These are phyloP conservation scores for Cyprinella venusta DNA, from an alignment of 2,797 vertebrate genomes.

Conservation along the genomic window DNA sequence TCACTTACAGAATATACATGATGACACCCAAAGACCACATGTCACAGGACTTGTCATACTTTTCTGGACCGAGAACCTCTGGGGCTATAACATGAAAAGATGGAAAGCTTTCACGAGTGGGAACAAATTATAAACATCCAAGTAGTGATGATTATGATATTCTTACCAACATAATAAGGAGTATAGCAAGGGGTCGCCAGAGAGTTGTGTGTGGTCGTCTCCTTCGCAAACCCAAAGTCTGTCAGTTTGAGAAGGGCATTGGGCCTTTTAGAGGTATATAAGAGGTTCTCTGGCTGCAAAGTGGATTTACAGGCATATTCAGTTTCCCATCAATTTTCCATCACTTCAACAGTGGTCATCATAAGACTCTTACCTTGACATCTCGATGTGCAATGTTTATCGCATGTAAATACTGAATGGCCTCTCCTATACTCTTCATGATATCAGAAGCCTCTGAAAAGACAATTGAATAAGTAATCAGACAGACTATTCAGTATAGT, in stretches of 20 bases:
- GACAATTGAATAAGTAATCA: neutral
- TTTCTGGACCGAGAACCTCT: conserved; percentile 95
- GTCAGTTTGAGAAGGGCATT: conserved; percentile 93
- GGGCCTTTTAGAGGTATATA: conserved; percentile 92
- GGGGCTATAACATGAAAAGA: conserved; percentile 79
- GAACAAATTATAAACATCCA: neutral
- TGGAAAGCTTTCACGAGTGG: neutral
- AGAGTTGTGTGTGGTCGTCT: conserved; percentile 96
- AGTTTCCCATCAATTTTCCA: neutral
- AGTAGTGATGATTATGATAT: neutral
- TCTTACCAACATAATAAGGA: conserved; percentile 97
- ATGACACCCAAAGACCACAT: conserved; percentile 99
- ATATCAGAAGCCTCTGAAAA: conserved; percentile 94
- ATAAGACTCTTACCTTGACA: conserved; percentile 85
- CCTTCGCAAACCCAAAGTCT: conserved; percentile 98
- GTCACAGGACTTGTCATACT: conserved; percentile 98
- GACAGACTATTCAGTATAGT: neutral
- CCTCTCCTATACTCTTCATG: conserved; percentile 97
- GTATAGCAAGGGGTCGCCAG: conserved; percentile 97
- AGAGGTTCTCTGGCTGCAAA: conserved; percentile 92
- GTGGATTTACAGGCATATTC: neutral
- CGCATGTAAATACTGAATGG: conserved; percentile 94
- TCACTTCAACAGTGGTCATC: neutral
- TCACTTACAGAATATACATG: conserved; percentile 98
- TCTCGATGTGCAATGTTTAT: conserved; percentile 98